Base-by-base conservation (phyloP, 2,888 invertebrate genomes). In the Limnephilus auricula region DNA sequence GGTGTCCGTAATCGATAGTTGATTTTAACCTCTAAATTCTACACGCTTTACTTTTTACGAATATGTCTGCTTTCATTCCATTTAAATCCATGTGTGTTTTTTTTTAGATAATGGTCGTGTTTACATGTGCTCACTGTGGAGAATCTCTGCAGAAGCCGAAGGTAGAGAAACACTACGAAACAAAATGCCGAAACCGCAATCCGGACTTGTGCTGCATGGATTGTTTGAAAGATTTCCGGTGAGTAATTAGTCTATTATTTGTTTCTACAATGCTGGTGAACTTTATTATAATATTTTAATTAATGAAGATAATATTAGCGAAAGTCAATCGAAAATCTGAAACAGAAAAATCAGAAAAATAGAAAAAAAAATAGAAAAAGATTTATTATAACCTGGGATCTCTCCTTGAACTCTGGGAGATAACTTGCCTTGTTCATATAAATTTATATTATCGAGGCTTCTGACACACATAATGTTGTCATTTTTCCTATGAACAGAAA, bases 91-190 rank as follows among this genome's bases (percentile, higher is more conserved):
- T 83, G 30, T 89, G 34, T 50, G n/a, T n/a, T n/a, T 82, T 15
- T 37, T 89, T 91, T 32, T 37, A 34, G 90, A 94, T 92, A 92
- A 99, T 99, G 99, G 99, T 99, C 83, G 98, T 98, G 90, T 99
- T 99, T 94, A 98, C 98, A 18, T 99, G 99, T 95, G 98, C 98
- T 94, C 96, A 97, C 93, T 99, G 99, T 94, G 99, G 99, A 0
- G 98, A 98, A 92, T 97, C 98, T 79, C 95, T 99, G 78, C 98
- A 99, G 94, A 99, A 99, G 94, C 98, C 98, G 40, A 97, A 98
- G 94, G 99, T 99, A 0, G 98, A 98, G 93, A 98, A 98, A 94
- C 99, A 99, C 95, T 98, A 97, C 94, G 96, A 96, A 93, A 96
- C 96, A 89, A 96, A 96, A 94, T 99, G 99, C 94, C 96, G 97